These are phyloP conservation scores for Tenrec ecaudatus DNA, from an alignment of 2,113 vertebrate genomes.

Conservation along the genomic window DNA sequence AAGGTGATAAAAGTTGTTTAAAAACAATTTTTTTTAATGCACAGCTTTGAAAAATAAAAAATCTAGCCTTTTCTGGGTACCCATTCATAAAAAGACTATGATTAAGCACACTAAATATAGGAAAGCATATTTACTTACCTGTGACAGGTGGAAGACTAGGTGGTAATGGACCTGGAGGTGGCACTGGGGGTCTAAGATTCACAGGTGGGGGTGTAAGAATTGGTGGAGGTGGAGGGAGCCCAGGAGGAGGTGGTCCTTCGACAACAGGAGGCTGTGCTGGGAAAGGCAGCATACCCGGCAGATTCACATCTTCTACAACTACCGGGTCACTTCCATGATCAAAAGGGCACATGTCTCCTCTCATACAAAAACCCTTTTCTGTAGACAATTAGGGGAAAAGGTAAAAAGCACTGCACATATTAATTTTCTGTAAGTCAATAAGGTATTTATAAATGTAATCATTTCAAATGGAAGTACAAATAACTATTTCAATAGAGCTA, in stretches of 20 bases:
- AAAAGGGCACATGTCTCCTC: slow-evolving; percentile 98
- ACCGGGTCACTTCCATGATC: slow-evolving; percentile 99
- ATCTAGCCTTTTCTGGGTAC: too few relatives aligned
- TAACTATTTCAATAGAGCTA: slow-evolving; percentile 20
- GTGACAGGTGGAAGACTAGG: slow-evolving; percentile 96
- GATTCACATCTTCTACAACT: slow-evolving; percentile 98
- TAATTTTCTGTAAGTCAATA: slow-evolving; percentile 47
- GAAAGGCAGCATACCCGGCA: slow-evolving; percentile 97
- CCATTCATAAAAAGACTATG: neutral
- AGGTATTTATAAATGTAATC: slow-evolving; percentile 34
- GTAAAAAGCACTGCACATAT: slow-evolving; percentile 14
- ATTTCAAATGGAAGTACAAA: slow-evolving; percentile 52
- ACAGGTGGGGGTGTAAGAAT: slow-evolving; percentile 96
- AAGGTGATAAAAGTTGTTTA: too few relatives aligned
- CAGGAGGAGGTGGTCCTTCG: slow-evolving; percentile 94
- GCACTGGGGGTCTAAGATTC: slow-evolving; percentile 95
- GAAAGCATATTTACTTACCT: slow-evolving; percentile 86
- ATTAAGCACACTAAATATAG: neutral
- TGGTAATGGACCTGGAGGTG: slow-evolving; percentile 93
- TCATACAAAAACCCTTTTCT: slow-evolving; percentile 99
- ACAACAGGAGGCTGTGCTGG: slow-evolving; percentile 94
- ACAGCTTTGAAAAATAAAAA: too few relatives aligned
- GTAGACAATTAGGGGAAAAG: slow-evolving; percentile 76
- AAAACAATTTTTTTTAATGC: too few relatives aligned
- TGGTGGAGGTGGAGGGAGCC: slow-evolving; percentile 93